A percentile compares a stretch with the other conserved stretches of the same genome.
phyloP scores from a whole-genome alignment of 35 echinoderm and acorn worm species.

The Eucidaris tribuloides region DNA sequence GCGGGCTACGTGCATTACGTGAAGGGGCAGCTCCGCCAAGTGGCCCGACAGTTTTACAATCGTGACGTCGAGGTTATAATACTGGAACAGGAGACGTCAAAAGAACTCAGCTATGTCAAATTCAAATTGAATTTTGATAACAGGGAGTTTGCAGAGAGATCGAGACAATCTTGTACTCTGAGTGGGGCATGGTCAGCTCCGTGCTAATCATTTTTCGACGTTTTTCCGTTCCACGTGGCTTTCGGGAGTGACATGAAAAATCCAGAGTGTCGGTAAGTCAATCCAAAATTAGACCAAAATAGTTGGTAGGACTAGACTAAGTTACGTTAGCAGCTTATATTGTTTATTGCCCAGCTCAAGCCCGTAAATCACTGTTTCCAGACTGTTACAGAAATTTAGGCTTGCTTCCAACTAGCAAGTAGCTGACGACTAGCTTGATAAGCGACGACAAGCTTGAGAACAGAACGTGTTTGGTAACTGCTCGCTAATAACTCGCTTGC shows the following conservation, averaged over 20 bases:
- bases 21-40: conserved; percentile 66
- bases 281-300: too few species aligned
- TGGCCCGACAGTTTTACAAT: conserved; percentile 81
- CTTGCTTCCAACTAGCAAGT: too few species aligned
- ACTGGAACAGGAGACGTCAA: conserved; percentile 29
- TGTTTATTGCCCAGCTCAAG: too few species aligned
- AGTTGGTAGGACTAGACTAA: too few species aligned
- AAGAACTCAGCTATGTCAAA: conserved; percentile 43
- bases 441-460: too few species aligned
- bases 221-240: conserved; percentile 88
- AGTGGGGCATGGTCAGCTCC: conserved; percentile 24
- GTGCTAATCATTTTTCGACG: conserved; percentile 58
- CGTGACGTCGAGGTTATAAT: conserved; percentile 60
- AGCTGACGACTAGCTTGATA: too few species aligned
- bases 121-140: conserved; percentile 83
- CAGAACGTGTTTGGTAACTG: too few species aligned
- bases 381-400: too few species aligned
- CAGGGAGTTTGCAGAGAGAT: conserved; percentile 50
- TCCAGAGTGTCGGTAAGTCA: too few species aligned
- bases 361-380: too few species aligned
- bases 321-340: too few species aligned
- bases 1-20: conserved; percentile 81
- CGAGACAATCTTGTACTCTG: conserved; percentile 16
- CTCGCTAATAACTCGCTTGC: too few species aligned
- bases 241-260: conserved; percentile 79